Evolutionary conservation across 2,113 vertebrate species (phyloP).

Genomic region (Catharus fuscescens): DNA sequence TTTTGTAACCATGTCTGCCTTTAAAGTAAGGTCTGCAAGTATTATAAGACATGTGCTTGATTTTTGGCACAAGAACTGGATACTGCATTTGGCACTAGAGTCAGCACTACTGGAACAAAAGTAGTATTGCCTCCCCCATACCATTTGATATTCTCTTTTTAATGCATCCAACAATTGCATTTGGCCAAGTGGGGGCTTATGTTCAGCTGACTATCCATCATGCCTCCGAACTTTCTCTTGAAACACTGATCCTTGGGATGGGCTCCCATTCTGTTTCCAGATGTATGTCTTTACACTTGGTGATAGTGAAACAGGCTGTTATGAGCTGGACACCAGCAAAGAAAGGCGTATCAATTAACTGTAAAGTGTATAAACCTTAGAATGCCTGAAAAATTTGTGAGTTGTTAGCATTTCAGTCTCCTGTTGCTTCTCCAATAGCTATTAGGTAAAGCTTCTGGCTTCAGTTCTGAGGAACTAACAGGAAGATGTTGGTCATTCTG

Average conservation of each 20-base stretch:
- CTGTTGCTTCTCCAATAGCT: not conserved
- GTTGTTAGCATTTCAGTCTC: not conserved
- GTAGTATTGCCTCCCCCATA: constrained; percentile 17
- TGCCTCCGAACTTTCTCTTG: not conserved
- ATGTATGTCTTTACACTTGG: not conserved
- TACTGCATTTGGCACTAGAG: constrained; percentile 27
- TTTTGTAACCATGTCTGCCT: not conserved
- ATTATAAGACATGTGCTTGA: not conserved
- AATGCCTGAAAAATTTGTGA: not conserved
- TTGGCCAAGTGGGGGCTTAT: constrained; percentile 45
- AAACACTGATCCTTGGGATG: not conserved
- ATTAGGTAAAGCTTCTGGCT: constrained; percentile 43
- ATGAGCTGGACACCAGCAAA: not conserved
- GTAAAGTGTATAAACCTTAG: not conserved
- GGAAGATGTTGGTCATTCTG: constrained; percentile 3
- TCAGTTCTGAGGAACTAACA: constrained; percentile 2
- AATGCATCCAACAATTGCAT: constrained; percentile 59
- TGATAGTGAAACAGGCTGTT: not conserved
- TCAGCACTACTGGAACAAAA: constrained; percentile 62
- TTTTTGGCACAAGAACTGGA: constrained; percentile 34
- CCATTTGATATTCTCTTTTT: constrained; percentile 51
- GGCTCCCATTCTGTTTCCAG: not conserved
- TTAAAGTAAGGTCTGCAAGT: not conserved
- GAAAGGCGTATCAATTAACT: not conserved
- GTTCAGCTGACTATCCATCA: constrained; percentile 46